Evolutionary conservation across 2,797 vertebrate species (phyloP).

Genomic region (Loris lydekkerianus): DNA sequence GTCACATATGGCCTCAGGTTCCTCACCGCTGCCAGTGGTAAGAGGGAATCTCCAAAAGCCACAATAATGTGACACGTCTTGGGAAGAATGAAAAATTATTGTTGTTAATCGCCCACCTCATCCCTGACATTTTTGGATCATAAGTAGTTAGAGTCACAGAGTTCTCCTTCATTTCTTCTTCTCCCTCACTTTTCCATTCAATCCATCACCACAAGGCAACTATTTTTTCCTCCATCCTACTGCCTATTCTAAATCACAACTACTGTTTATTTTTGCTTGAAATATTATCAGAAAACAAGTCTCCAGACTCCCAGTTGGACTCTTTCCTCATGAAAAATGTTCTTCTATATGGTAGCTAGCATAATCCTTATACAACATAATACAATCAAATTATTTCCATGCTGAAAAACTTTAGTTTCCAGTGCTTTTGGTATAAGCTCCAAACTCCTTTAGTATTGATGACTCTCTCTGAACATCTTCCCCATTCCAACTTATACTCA

Average conservation of each 20-base stretch:
- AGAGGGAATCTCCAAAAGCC: not conserved
- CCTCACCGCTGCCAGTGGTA: not conserved
- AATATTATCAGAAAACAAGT: not conserved
- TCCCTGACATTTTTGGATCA: not conserved
- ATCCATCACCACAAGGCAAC: not conserved
- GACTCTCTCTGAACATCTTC: not conserved
- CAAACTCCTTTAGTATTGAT: not conserved
- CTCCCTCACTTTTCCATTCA: not conserved
- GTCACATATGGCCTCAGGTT: not conserved
- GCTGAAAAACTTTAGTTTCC: not conserved
- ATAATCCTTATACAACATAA: not conserved
- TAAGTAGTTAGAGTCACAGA: not conserved
- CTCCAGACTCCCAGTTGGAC: not conserved
- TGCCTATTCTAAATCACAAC: not conserved
- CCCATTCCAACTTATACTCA: not conserved
- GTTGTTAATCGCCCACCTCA: not conserved
- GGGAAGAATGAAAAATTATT: constrained; percentile 35
- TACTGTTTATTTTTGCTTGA: not conserved
- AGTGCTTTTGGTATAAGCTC: not conserved
- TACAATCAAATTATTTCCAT: not conserved
- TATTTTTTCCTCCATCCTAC: not conserved
- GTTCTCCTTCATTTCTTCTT: not conserved
- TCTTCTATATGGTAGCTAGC: not conserved
- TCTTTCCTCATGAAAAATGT: not conserved
- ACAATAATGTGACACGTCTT: not conserved